phyloP scores from a whole-genome alignment of 2,797 vertebrate species.

The Hapalemur alaotrensis region DNA sequence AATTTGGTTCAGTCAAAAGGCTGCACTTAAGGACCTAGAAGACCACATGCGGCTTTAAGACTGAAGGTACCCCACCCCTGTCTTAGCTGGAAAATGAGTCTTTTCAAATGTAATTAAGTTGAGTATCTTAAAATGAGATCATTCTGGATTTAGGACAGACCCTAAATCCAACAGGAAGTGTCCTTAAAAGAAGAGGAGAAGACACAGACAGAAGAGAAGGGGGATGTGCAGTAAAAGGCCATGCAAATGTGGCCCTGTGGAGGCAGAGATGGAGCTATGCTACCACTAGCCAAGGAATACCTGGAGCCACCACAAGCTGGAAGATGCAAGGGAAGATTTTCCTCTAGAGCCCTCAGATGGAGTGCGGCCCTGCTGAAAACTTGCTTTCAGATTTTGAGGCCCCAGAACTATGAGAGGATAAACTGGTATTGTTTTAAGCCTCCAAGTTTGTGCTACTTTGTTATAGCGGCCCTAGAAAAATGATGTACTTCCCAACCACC shows the following conservation, averaged over 20 bases:
- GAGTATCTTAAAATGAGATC: background rate
- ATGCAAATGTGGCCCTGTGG: fast-evolving
- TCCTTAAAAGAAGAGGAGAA: background rate
- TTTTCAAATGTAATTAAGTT: background rate
- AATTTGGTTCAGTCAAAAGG: background rate
- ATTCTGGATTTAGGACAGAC: background rate
- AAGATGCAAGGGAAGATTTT: background rate
- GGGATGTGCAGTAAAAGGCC: background rate
- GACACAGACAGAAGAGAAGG: background rate
- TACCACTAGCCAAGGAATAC: background rate
- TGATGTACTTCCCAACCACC: too few relatives aligned
- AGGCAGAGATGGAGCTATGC: too few relatives aligned
- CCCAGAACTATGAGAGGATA: background rate
- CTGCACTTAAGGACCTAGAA: background rate
- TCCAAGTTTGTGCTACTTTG: background rate
- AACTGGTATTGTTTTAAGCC: background rate
- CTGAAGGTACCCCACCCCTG: background rate
- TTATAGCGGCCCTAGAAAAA: background rate
- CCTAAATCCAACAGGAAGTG: background rate
- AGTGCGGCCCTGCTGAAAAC: fast-evolving
- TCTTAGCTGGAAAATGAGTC: background rate
- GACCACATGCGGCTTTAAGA: background rate
- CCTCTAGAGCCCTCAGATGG: background rate
- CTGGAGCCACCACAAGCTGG: background rate
- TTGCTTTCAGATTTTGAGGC: background rate